Evolutionary conservation across 2,888 invertebrate species (phyloP).

Genomic region (Hetaerina titia): DNA sequence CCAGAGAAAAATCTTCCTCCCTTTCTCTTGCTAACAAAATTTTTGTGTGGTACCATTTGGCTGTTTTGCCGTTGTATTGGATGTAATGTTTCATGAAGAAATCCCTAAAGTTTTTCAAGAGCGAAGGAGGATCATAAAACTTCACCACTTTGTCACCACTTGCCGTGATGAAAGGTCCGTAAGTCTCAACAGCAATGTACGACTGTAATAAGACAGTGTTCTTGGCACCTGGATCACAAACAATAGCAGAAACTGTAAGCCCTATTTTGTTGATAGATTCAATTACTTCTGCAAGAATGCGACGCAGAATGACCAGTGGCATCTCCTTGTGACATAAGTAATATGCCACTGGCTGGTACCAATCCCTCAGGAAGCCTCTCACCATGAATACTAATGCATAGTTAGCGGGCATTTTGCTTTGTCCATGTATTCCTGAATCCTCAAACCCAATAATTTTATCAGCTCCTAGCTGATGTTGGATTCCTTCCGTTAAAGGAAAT

Average conservation of each 20-base stretch:
- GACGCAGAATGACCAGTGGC: slow-evolving; percentile 42
- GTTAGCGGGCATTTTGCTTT: slow-evolving; percentile 67
- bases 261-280: slow-evolving; percentile 60
- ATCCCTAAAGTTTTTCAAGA: slow-evolving; percentile 68
- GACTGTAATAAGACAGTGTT: slow-evolving; percentile 58
- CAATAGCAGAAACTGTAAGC: slow-evolving; percentile 65
- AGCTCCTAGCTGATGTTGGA: not conserved
- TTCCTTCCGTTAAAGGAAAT: slow-evolving; percentile 25
- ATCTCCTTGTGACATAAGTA: slow-evolving; percentile 68
- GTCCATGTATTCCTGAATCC: slow-evolving; percentile 67
- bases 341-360: slow-evolving; percentile 68
- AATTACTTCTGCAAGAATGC: slow-evolving; percentile 68
- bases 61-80: slow-evolving; percentile 29
- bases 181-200: slow-evolving; percentile 40
- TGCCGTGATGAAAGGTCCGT: slow-evolving; percentile 18
- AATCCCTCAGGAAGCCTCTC: slow-evolving; percentile 68
- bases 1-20: slow-evolving; percentile 48
- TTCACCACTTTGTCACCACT: slow-evolving; percentile 67
- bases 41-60: slow-evolving; percentile 64
- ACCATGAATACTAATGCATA: slow-evolving; percentile 70
- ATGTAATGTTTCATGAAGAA: slow-evolving; percentile 43
- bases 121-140: slow-evolving; percentile 68
- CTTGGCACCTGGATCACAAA: slow-evolving; percentile 69
- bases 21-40: slow-evolving; percentile 42
- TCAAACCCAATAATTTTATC: slow-evolving; percentile 69